Percentiles rank a stretch among this genome's conserved stretches.
Evolutionary conservation across 2,113 vertebrate genomes (phyloP).

Genomic region (Pimephales promelas): DNA sequence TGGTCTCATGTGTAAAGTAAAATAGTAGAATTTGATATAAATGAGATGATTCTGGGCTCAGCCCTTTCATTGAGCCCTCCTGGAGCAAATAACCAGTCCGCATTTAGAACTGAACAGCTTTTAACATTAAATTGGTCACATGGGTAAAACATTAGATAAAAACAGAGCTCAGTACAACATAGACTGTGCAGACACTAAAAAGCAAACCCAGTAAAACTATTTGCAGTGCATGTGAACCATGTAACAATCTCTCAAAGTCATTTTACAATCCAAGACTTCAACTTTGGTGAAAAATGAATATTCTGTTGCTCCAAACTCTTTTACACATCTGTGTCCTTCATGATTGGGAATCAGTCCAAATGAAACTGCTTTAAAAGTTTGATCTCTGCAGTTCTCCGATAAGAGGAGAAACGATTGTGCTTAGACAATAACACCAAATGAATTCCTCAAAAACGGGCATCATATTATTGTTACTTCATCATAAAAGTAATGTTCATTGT

Average conservation of each 20-base stretch:
- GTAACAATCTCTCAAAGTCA: slow-evolving; percentile 33
- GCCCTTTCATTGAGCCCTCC: slow-evolving; percentile 46
- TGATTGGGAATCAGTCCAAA: not conserved
- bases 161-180: slow-evolving; percentile 1
- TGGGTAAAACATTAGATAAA: slow-evolving; percentile 35
- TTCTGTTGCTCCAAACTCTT: not conserved
- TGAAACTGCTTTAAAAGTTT: not conserved
- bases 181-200: slow-evolving; percentile 23
- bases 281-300: slow-evolving; percentile 50
- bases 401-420: slow-evolving; percentile 36
- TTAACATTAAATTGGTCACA: slow-evolving; percentile 45
- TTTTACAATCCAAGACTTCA: slow-evolving; percentile 28
- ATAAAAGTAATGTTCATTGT: slow-evolving; percentile 39
- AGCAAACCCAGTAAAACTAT: slow-evolving; percentile 21
- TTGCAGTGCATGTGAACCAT: slow-evolving; percentile 44
- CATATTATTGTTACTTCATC: slow-evolving; percentile 33
- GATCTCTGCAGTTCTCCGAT: not conserved
- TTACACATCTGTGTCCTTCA: not conserved
- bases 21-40: slow-evolving; percentile 41
- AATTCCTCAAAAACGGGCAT: not conserved
- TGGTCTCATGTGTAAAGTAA: slow-evolving; percentile 50
- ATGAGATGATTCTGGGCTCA: slow-evolving; percentile 41
- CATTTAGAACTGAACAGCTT: slow-evolving; percentile 19
- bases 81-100: slow-evolving; percentile 22
- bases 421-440: not conserved